These are phyloP conservation scores for Botia kubotai DNA, from an alignment of 2,797 vertebrate genomes.

Conservation along the genomic window DNA sequence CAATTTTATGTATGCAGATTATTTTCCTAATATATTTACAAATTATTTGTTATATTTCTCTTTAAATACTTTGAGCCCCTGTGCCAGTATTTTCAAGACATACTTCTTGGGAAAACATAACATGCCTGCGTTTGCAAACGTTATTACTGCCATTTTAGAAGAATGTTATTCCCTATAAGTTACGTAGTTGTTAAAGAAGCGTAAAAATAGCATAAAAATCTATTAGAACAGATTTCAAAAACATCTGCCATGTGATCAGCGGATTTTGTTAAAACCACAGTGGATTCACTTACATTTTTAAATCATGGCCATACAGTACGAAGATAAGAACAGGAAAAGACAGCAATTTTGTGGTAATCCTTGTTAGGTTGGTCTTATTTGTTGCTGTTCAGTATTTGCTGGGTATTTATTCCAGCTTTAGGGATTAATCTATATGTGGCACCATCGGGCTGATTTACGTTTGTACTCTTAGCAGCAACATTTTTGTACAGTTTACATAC, in stretches of 20 bases:
- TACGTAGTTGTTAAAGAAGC: constrained; percentile 13
- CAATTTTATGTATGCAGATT: constrained; percentile 70
- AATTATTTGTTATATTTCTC: constrained; percentile 61
- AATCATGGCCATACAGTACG: not conserved
- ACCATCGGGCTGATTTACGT: not conserved
- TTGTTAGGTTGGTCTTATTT: not conserved
- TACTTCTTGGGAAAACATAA: constrained; percentile 67
- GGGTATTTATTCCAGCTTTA: constrained; percentile 9
- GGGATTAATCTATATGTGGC: not conserved
- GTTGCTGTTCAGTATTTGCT: not conserved
- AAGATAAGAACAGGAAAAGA: not conserved
- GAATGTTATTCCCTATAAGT: constrained; percentile 38
- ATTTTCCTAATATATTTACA: constrained; percentile 63
- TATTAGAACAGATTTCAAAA: not conserved
- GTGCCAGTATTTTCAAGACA: constrained; percentile 68
- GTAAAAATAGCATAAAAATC: constrained; percentile 24
- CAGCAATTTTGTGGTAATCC: not conserved
- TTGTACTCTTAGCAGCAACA: not conserved
- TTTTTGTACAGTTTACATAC: constrained; percentile 2
- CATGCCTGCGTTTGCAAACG: constrained; percentile 53
- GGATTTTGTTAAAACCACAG: not conserved
- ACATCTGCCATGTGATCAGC: not conserved
- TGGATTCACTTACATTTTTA: not conserved
- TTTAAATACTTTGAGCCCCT: constrained; percentile 70
- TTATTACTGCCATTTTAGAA: constrained; percentile 66